Base-by-base conservation (phyloP, 2,113 vertebrate genomes). In the Neogale vison region DNA sequence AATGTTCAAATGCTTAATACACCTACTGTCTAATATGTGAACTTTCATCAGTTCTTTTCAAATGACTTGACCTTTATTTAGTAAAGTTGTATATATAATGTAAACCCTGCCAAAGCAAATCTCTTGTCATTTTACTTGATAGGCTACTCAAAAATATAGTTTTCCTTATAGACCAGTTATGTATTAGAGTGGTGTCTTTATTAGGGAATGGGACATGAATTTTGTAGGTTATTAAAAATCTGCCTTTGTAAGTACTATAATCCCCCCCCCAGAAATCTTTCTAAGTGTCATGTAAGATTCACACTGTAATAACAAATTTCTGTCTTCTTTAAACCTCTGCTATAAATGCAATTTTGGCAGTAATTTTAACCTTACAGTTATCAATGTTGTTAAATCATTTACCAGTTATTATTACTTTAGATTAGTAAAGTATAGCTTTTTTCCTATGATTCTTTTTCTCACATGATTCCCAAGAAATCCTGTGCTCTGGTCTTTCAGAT, bases 371-470 rank as follows among this genome's bases (percentile, higher is more conserved):
- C 26, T 85, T 91, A 93, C 31, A 89, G 67, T 92, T 90, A 69
- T 52, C 31, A 86, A 1, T 90, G 59, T 88, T 76, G 1, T 65
- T 88, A 3, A 4, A 69, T 88, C 39, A 93, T 84, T 76, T 95
- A 52, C 39, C n/a, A 89, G 1, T 95, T 11, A 26, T 79, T 88
- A 23, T 91, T 81, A 84, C 42, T 96, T 96, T 95, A 92, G 36
- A 55, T 89, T 89, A 59, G 36, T 90, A 67, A 91, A 61, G 10
- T 82, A 20, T 59, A 76, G 1, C 39, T 71, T 96, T 97, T 89
- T 89, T 42, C 61, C 52, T 69, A 24, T 45, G n/a, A 93, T 93
- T 85, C 31, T 61, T 88, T 96, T 93, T 94, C n/a, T 96, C 61
- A 67, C 5, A 3, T 88, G 24, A 57, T 84, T 77, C 42, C 45